Evolutionary conservation across 2,888 invertebrate genomes (phyloP).

Genomic region (Torymus auratus): DNA sequence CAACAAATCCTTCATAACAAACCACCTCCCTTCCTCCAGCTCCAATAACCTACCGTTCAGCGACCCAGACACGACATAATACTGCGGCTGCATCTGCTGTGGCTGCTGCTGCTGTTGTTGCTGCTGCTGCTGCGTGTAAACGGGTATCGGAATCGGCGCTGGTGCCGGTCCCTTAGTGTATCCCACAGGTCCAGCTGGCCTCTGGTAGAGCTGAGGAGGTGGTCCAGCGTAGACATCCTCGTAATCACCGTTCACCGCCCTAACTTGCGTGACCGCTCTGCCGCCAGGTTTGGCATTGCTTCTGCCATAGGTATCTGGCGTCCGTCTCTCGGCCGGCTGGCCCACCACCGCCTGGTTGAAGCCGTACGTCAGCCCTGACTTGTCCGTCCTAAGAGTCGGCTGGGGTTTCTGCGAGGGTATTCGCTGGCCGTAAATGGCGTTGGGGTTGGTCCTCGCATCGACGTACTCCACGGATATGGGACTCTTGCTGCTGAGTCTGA

Average conservation of each 20-base stretch:
- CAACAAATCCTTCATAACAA: no score
- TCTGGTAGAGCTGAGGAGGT: slow-evolving; percentile 71
- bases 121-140: slow-evolving; percentile 67
- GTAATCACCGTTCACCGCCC: slow-evolving; percentile 80
- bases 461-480: slow-evolving; percentile 63
- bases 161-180: slow-evolving; percentile 66
- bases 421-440: slow-evolving; percentile 69
- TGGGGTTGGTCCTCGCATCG: slow-evolving; percentile 55
- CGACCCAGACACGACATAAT: slow-evolving; percentile 52
- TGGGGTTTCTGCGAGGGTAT: slow-evolving; percentile 75
- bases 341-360: slow-evolving; percentile 67
- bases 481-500: slow-evolving; percentile 67
- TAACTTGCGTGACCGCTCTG: slow-evolving; percentile 67
- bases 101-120: slow-evolving; percentile 57
- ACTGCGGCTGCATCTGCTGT: slow-evolving; percentile 60
- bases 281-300: slow-evolving; percentile 71
- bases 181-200: slow-evolving; percentile 69
- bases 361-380: slow-evolving; percentile 74
- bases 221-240: slow-evolving; percentile 83
- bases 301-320: slow-evolving; percentile 88
- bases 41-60: slow-evolving; percentile 44
- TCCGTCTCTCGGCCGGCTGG: slow-evolving; percentile 82
- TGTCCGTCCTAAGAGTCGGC: slow-evolving; percentile 69
- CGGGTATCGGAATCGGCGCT: slow-evolving; percentile 69
- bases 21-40: no score